phyloP scores from a whole-genome alignment of 1,140 invertebrate genomes.

The Maconellicoccus hirsutus region DNA sequence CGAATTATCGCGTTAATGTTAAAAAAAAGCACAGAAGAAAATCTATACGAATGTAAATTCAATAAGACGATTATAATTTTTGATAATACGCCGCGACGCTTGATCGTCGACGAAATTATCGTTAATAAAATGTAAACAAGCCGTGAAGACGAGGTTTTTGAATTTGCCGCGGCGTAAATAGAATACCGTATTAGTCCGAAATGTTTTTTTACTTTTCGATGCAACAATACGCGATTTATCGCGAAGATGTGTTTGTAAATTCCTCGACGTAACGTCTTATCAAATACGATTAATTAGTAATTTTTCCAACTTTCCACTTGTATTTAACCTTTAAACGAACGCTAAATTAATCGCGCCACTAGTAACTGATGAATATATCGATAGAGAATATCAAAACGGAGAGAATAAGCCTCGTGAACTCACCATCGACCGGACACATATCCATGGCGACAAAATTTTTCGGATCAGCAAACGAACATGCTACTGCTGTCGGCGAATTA shows the following conservation, averaged over 20 bases:
- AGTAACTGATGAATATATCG: no score
- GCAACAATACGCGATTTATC: background rate
- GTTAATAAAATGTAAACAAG: background rate
- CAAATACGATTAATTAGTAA: background rate
- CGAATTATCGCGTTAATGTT: background rate
- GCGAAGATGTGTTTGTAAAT: background rate
- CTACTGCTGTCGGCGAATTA: background rate
- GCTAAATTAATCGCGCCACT: background rate
- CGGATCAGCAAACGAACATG: slow-evolving; percentile 12
- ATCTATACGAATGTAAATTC: background rate
- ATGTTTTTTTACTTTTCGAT: background rate
- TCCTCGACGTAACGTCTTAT: background rate
- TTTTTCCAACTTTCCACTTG: background rate
- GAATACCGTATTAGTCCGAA: background rate
- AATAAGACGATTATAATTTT: background rate
- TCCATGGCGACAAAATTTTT: slow-evolving; percentile 17
- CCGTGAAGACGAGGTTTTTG: background rate
- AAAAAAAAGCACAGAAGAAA: background rate
- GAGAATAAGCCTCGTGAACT: no score
- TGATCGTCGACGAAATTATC: background rate
- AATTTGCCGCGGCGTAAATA: background rate
- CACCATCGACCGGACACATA: slow-evolving; percentile 10
- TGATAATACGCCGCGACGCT: background rate
- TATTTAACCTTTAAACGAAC: slow-evolving; percentile 5
- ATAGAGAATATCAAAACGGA: no score